A percentile compares a stretch with the other conserved stretches of the same genome.
Conservation (phyloP, 2,888 invertebrate species). For the Rhopalosiphum nymphaeae region DNA sequence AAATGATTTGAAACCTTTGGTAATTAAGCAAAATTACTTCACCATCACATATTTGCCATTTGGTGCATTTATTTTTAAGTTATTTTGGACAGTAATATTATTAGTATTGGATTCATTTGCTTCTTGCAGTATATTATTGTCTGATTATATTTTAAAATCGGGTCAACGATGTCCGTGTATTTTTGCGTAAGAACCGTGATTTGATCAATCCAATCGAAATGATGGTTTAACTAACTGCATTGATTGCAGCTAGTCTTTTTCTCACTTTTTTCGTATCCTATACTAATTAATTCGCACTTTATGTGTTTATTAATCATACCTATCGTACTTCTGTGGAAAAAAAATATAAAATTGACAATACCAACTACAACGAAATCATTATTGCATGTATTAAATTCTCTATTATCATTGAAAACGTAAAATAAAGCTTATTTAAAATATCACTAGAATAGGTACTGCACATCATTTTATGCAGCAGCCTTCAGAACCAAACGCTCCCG, state of each 20-base stretch:
- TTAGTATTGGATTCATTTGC: conserved; percentile 30
- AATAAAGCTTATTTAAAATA: neutral
- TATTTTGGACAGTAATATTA: neutral
- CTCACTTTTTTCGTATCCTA: neutral
- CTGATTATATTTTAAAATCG: neutral
- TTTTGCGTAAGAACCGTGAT: neutral
- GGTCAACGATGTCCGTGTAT: neutral
- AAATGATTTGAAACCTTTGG: conserved; percentile 11
- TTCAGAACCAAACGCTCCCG: neutral
- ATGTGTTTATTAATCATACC: neutral
- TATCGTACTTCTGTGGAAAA: neutral
- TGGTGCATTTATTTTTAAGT: conserved; percentile 32
- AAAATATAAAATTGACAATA: neutral
- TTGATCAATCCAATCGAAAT: neutral
- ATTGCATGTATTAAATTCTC: neutral
- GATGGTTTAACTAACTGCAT: neutral
- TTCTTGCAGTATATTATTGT: conserved; percentile 5
- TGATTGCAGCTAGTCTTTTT: neutral
- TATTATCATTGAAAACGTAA: neutral
- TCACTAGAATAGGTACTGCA: neutral
- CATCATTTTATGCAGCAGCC: neutral
- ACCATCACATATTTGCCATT: neutral
- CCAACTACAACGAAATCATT: neutral
- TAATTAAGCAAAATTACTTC: conserved; percentile 34
- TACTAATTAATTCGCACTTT: neutral